Evolutionary conservation across 2,797 vertebrate species (phyloP), one percentile per base, ranked within the genome.

Genomic region (Synaphobranchus kaupii): DNA sequence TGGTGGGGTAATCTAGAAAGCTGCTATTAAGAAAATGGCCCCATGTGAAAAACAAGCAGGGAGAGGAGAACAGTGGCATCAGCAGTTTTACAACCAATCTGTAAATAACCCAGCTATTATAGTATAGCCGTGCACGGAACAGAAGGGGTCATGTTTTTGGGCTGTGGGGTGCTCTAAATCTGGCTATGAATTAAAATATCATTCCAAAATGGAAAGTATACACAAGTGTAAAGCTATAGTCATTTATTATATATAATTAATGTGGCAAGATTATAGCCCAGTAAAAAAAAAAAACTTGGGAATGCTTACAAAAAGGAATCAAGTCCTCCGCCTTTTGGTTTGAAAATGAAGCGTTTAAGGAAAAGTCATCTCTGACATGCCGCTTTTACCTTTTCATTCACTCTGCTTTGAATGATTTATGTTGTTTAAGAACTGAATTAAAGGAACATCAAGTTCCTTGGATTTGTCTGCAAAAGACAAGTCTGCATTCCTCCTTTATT

Each of bases 21-120:
- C 91, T 94, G 90, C 92, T 92, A 94, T 96, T 96, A 95, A 89
- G 47, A 81, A 81, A 89, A 91, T 88, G 63, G 73, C 87, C 83
- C 52, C 63, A 68, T 15, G 3, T 28, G 10, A 48, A 7, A 47
- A 83, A 52, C 52, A 31, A 83, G 82, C 50, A 31, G 82, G 82
- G 56, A 83, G 13, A 54, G 17, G 2, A 80, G 76, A 48, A 20
- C 78, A 48, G 44, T 50, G 50, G 10, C n/a, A 48, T 68, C 54
- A 63, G 31, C 56, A 85, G 15, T 84, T 56, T 63, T 15, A 44
- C 58, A 13, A 34, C 39, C 39, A 44, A 34, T 63, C 58, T 48
- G 6, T 66, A 13, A 81, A 48, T 48, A 25, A 44, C 52, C 52
- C n/a, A 31, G 52, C 52, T 22, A 58, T 84, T 60, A 34, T 44